phyloP scores from a whole-genome alignment of 2,113 vertebrate species.

The Grantiella picta region DNA sequence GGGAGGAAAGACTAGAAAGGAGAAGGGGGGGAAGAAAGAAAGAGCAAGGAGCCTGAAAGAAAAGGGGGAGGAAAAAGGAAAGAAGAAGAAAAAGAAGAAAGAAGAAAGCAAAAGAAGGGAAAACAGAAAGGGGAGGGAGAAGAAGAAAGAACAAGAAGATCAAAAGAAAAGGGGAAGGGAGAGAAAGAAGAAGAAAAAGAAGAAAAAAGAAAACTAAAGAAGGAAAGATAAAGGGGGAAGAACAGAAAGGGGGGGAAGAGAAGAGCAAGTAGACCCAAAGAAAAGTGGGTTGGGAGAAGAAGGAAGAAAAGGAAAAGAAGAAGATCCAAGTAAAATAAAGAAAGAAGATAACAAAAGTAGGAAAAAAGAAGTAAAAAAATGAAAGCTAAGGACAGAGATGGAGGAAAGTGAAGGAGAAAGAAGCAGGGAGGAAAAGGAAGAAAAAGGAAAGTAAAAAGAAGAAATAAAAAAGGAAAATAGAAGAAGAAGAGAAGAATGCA shows the following conservation, averaged over 20 bases:
- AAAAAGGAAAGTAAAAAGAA: neutral
- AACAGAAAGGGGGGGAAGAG: neutral
- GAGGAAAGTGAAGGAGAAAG: neutral
- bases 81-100: no score
- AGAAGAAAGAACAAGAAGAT: no score
- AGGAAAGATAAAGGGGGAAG: fast-evolving
- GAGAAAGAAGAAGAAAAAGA: neutral
- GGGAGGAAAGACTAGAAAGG: no score
- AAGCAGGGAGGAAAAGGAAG: fast-evolving
- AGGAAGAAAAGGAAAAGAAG: fast-evolving
- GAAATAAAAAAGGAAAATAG: fast-evolving
- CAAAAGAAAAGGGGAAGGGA: no score
- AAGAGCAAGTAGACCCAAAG: neutral
- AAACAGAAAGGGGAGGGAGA: no score
- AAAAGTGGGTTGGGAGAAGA: neutral
- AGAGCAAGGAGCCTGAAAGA: no score
- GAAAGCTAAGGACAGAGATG: neutral
- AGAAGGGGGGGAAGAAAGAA: neutral
- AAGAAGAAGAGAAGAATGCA: neutral
- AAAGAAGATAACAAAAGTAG: neutral
- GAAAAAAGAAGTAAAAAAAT: fast-evolving
- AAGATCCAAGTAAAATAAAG: neutral
- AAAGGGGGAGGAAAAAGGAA: fast-evolving
- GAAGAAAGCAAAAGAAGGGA: no score
- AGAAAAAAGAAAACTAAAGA: fast-evolving